Base-by-base conservation (phyloP, 2,888 invertebrate genomes). In the Melanostoma scalare region DNA sequence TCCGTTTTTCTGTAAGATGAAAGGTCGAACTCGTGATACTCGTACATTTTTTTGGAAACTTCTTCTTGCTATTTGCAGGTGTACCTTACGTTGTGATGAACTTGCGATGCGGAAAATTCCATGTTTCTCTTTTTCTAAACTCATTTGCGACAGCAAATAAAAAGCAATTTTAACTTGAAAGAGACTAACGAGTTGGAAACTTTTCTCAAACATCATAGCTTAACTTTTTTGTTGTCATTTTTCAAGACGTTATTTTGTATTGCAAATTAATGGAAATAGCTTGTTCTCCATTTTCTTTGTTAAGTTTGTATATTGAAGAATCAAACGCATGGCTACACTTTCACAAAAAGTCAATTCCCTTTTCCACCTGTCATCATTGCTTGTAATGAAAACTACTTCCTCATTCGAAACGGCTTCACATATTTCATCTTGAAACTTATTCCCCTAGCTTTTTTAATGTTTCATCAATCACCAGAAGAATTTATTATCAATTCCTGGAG, bases 401-500 rank as follows among this genome's bases (percentile, higher is more conserved):
- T 46, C 46, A 61, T 61, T 61, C 46, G 8, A 44, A 61, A 61
- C 35, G 60, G 60, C 35, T 48, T 50, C 63, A 63, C 38, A 63
- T 63, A 38, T 63, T 50, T 50, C 38, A 36, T 50, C 63, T 10
- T 38, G 36, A 61, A 63, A 50, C 10, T 63, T 63, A 63, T 61
- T 44, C 33, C 44, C 10, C 20, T 20, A 20, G 61, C 36, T 10
- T 20, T 33, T 61, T 61, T 36, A 50, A 63, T 48, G 48, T 50
- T 48, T 48, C 61, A 63, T 63, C 63, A 63, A 63, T 63, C 63
- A 38, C 38, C 50, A 38, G 20, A n/a, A 36, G 48, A 63, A 63
- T 63, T 63, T 63, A 63, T 63, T 50, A 50, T 38, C 63, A 63
- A 63, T 63, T 63, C 63, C 63, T 63, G 48, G 48, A 50, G 50